These are phyloP conservation scores for Caenorhabditis parvicauda DNA, from an alignment of 2,888 invertebrate species.

Conservation along the genomic window DNA sequence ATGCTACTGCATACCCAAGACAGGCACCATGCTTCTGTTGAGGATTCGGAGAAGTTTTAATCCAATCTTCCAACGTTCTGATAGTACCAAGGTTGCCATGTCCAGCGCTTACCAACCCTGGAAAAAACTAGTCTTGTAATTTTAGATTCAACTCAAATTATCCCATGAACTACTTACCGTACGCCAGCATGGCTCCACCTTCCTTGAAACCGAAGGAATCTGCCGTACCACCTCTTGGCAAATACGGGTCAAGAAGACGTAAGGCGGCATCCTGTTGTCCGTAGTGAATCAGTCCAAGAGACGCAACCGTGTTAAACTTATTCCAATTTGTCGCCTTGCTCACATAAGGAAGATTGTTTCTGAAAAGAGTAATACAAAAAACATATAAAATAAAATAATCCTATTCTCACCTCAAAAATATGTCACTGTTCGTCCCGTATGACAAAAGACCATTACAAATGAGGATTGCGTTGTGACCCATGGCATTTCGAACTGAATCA, in stretches of 20 bases:
- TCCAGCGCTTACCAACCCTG: slow-evolving; percentile 93
- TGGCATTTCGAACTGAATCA: slow-evolving; percentile 80
- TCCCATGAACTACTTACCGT: slow-evolving; percentile 65
- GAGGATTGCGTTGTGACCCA: slow-evolving; percentile 97
- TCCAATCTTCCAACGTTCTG: slow-evolving; percentile 88
- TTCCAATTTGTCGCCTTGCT: slow-evolving; percentile 99
- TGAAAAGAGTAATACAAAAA: neutral
- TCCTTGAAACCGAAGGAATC: slow-evolving; percentile 70
- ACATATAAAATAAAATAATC: neutral
- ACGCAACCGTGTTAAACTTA: slow-evolving; percentile 95
- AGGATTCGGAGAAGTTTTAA: slow-evolving; percentile 83
- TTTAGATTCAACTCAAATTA: neutral
- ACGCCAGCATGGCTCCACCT: slow-evolving; percentile 75
- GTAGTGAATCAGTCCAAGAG: slow-evolving; percentile 92
- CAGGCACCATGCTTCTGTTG: slow-evolving; percentile 85
- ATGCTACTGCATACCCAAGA: slow-evolving; percentile 90
- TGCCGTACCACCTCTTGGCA: slow-evolving; percentile 84
- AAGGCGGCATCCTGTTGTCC: slow-evolving; percentile 96
- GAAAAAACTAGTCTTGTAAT: slow-evolving; percentile 6
- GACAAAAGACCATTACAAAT: slow-evolving; percentile 99
- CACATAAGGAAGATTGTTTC: slow-evolving; percentile 94
- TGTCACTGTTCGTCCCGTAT: slow-evolving; percentile 96
- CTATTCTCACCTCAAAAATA: slow-evolving; percentile 76
- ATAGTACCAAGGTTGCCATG: slow-evolving; percentile 85
- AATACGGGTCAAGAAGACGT: slow-evolving; percentile 93